Conservation (phyloP, 1,140 invertebrate species). For the Lanistes nyassanus region DNA sequence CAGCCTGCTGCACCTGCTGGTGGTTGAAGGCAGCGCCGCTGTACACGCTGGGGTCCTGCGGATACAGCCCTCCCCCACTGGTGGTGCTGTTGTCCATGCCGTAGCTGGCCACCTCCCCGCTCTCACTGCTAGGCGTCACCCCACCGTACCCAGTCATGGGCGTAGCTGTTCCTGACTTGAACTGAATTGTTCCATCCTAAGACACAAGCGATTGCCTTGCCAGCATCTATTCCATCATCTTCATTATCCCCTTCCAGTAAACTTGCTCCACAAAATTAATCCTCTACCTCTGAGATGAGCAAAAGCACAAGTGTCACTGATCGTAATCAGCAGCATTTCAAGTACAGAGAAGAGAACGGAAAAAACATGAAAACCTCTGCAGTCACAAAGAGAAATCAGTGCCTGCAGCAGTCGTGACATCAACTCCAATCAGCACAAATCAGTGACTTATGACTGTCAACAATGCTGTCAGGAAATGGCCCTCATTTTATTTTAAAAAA, state of each 20-base stretch:
- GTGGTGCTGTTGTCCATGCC: constrained; percentile 20
- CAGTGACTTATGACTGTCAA: no score
- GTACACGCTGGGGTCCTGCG: constrained; percentile 10
- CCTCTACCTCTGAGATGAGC: neutral
- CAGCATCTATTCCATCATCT: neutral
- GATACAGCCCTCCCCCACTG: neutral
- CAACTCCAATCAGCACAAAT: no score
- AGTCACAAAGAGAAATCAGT: no score
- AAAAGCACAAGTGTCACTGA: no score
- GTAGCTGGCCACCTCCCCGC: constrained; percentile 54
- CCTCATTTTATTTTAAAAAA: no score
- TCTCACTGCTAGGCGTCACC: constrained; percentile 58
- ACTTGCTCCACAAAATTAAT: neutral
- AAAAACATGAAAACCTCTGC: no score
- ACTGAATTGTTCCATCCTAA: constrained; percentile 63
- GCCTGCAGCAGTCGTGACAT: no score
- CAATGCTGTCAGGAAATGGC: no score
- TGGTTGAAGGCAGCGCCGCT: neutral
- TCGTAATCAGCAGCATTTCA: no score
- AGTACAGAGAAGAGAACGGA: no score
- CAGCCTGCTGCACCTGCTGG: constrained; percentile 13
- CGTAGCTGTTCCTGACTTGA: constrained; percentile 55
- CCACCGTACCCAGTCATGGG: constrained; percentile 43
- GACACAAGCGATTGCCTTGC: constrained; percentile 4
- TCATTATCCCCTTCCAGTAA: neutral